Base-by-base conservation (phyloP, 2,113 vertebrate genomes). In the Henicopernis longicauda region DNA sequence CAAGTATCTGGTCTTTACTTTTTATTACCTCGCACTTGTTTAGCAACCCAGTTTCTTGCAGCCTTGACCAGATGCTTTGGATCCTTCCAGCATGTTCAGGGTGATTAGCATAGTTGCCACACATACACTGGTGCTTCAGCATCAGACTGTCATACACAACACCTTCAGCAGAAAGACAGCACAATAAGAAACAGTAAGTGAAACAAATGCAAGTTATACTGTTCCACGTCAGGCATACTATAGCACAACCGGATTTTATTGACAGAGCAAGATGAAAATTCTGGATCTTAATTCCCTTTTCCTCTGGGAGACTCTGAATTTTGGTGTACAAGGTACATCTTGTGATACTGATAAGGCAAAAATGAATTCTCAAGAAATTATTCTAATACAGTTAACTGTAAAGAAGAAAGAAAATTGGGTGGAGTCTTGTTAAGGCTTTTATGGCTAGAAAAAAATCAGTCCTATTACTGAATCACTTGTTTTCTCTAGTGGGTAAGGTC, bases 31-130 rank as follows among this genome's bases (percentile, higher is more conserved):
- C 98, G 2, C 98, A 98, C 93, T 98, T 98, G 96, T 96, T 98
- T 90, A 98, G 97, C 95, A 98, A 65, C 45, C 98, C 98, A 16
- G 98, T 98, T 97, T 98, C 98, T 97, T 98, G 98, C 72, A 98
- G 97, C 83, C 98, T 98, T 86, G 98, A 98, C 98, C 98, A 98
- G 97, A 98, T 98, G 98, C 98, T 98, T 96, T 98, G 98, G 93
- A 98, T 98, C 79, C 98, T 97, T 79, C 98, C 98, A 61, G 98
- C 98, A 0, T 98, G 98, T 94, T 98, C 98, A 0, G 98, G 98
- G 86, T 98, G 98, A 72, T 98, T 98, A 47, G 95, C 93, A 11
- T 98, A 98, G 95, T 82, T 98, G 76, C 98, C 98, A 94, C 98
- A 98, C 90, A 98, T 92, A 55, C 98, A 98, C 94, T 98, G 98